Evolutionary conservation across 2,888 invertebrate species (phyloP).

Genomic region (Choristoneura rosaceana): DNA sequence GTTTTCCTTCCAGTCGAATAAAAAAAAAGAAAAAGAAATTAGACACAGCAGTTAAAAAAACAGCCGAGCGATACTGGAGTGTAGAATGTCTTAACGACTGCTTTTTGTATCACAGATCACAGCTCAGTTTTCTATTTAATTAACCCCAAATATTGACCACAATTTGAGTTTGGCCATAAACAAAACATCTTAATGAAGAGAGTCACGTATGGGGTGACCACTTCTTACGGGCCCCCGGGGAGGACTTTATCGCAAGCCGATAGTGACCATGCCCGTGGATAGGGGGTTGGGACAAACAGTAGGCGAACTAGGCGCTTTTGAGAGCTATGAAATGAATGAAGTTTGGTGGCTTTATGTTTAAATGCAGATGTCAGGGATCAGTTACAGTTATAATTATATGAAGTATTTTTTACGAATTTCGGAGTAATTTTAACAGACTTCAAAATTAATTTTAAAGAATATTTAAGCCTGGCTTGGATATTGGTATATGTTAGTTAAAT

Average conservation of each 20-base stretch:
- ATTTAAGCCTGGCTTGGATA: too few species aligned
- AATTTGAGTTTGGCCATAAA: constrained; percentile 21
- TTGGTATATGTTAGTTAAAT: too few species aligned
- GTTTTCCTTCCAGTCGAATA: too few species aligned
- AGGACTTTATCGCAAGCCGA: constrained; percentile 31
- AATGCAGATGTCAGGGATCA: too few species aligned
- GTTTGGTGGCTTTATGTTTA: too few species aligned
- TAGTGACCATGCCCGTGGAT: constrained; percentile 15
- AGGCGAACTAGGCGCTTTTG: background rate
- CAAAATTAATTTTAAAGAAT: too few species aligned
- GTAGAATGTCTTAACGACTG: background rate
- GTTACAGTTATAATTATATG: too few species aligned
- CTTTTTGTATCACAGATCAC: background rate
- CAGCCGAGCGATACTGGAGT: too few species aligned
- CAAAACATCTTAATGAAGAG: constrained; percentile 24
- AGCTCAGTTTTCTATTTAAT: constrained; percentile 33
- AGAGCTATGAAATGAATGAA: background rate
- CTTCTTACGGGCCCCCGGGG: constrained; percentile 35
- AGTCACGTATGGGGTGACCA: constrained; percentile 32
- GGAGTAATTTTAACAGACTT: too few species aligned
- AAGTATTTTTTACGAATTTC: too few species aligned
- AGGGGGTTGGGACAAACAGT: constrained; percentile 8
- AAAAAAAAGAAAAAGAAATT: too few species aligned
- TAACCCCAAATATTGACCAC: constrained; percentile 25
- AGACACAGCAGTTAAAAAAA: too few species aligned